Base-by-base conservation (phyloP, 1,140 invertebrate species). In the Drosophila subpulchrella region DNA sequence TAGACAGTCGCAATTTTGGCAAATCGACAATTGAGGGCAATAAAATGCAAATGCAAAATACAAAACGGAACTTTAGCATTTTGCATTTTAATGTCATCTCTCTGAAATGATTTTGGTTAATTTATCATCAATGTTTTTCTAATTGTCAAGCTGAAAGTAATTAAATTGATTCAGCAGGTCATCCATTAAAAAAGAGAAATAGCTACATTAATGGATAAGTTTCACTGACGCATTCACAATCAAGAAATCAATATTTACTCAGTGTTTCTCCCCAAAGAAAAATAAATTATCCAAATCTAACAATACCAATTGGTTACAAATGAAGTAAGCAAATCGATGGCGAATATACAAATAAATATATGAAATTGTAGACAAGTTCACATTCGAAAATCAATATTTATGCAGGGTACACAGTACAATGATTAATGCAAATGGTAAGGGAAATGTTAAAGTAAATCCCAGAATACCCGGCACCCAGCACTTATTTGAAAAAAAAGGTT, bases 201-300 rank as follows among this genome's bases (percentile, higher is more conserved):
- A 27, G 12, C 10, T 12, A 51, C 17, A 6, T 15, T 7, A 51
- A 60, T 36, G 17, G 11, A 15, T 12, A 57, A 20, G 13, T 48
- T 11, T 6, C 11, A 6, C 24, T 17, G 15, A 57, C 11, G 38
- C 51, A 30, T 6, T n/a, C 2, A 15, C 15, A 41, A 41, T 32
- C 8, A 32, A 39, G 39, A 57, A 57, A 61, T 57, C 58, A 53
- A 60, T 54, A 54, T 36, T 36, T 36, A 7, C 4, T 1, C 6
- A 27, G 10, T 6, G 20, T 24, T 27, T 11, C n/a, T 12, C 10
- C 20, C n/a, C 32, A 0, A 13, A 54, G 48, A 55, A 27, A 12
- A 36, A 60, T 32, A 41, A 39, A 51, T 12, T 15, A 32, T 27
- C 6, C 13, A n/a, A 6, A 30, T 10, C 8, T 51, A 51, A 51